phyloP scores from a whole-genome alignment of 2,113 vertebrate species.

The Cyphomyrus plagiostoma region DNA sequence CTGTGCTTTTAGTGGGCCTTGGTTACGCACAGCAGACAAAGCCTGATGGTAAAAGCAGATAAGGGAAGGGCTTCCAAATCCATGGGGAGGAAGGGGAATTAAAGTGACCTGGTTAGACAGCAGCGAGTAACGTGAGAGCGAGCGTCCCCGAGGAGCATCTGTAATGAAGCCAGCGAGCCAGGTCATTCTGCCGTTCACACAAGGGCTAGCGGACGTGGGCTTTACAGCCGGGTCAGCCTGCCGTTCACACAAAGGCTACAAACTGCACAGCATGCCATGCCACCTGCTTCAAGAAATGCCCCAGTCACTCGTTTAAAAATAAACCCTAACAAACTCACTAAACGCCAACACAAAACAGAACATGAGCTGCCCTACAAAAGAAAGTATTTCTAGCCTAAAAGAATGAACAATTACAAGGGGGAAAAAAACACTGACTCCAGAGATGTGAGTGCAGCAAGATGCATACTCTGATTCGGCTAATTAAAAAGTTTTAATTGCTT shows the following conservation, averaged over 20 bases:
- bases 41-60: background rate
- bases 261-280: background rate
- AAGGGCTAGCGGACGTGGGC: background rate
- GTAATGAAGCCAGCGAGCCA: background rate
- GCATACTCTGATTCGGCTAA: background rate
- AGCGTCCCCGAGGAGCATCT: background rate
- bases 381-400: background rate
- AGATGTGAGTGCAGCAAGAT: background rate
- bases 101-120: background rate
- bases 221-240: no score
- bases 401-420: background rate
- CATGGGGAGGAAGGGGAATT: background rate
- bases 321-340: background rate
- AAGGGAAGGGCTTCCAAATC: background rate
- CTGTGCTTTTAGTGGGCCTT: background rate
- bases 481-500: constrained; percentile 3
- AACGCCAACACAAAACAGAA: background rate
- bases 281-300: background rate
- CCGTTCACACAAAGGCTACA: background rate
- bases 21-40: background rate
- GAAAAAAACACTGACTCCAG: background rate
- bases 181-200: background rate
- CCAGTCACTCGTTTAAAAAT: background rate
- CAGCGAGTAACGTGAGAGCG: background rate
- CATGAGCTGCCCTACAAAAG: background rate